Evolutionary conservation across 2,113 vertebrate species (phyloP).

Genomic region (Willisornis vidua): DNA sequence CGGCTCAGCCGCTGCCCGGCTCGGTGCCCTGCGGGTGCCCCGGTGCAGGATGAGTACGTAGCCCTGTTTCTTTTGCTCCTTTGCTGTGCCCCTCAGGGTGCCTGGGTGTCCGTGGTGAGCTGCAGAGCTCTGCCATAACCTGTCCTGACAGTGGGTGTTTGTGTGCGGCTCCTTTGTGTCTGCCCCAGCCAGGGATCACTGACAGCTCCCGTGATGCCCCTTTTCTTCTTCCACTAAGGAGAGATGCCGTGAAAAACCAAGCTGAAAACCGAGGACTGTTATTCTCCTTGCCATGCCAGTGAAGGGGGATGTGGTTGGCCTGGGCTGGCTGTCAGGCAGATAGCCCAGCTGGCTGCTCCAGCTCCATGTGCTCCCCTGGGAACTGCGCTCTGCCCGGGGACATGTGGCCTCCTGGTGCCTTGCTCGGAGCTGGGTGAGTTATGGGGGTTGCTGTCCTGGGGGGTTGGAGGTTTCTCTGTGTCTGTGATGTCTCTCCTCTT

Average conservation of each 20-base stretch:
- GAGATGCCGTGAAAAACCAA: background rate
- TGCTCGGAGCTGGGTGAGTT: background rate
- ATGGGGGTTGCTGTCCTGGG: fast-evolving
- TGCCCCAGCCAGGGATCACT: background rate
- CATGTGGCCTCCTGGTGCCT: fast-evolving
- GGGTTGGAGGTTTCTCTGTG: background rate
- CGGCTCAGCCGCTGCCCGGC: background rate
- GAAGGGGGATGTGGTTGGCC: background rate
- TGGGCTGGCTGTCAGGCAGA: background rate
- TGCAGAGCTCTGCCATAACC: fast-evolving
- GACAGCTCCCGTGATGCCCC: background rate
- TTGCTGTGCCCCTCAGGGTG: background rate
- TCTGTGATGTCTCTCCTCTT: background rate
- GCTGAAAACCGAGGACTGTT: fast-evolving
- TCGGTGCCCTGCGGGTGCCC: background rate
- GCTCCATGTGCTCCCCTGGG: fast-evolving
- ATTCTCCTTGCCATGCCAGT: fast-evolving
- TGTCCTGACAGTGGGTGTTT: fast-evolving
- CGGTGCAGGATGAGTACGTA: background rate
- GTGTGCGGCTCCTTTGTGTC: background rate
- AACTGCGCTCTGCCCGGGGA: background rate
- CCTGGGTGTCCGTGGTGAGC: fast-evolving
- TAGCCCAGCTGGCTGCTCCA: fast-evolving
- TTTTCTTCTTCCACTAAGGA: background rate
- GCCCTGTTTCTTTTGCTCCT: background rate